These are phyloP conservation scores for Leptogaster cylindrica DNA, from an alignment of 2,888 invertebrate species.

Conservation along the genomic window DNA sequence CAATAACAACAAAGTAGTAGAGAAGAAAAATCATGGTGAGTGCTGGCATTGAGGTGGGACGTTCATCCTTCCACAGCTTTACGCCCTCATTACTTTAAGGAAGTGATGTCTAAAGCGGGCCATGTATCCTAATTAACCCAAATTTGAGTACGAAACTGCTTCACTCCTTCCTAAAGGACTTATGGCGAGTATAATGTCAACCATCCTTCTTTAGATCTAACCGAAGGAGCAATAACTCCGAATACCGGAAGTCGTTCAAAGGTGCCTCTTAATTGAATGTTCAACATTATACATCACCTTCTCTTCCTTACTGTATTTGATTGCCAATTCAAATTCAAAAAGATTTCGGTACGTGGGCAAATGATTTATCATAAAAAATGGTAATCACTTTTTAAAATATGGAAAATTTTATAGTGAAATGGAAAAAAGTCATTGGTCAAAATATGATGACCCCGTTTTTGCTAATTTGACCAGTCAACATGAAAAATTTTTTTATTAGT, in stretches of 20 bases:
- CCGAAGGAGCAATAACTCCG: too few relatives aligned
- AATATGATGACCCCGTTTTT: background rate
- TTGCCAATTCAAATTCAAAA: too few relatives aligned
- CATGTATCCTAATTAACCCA: conserved; percentile 32
- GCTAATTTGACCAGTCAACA: background rate
- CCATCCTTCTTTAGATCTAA: too few relatives aligned
- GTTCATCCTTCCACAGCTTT: conserved; percentile 17
- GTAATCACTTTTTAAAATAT: too few relatives aligned
- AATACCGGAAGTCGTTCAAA: too few relatives aligned
- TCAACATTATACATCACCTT: too few relatives aligned
- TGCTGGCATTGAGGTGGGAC: conserved; percentile 26
- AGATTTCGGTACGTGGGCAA: too few relatives aligned
- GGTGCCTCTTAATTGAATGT: too few relatives aligned
- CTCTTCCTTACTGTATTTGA: too few relatives aligned
- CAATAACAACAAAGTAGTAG: background rate
- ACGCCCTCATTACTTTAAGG: conserved; percentile 28
- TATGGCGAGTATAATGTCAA: background rate
- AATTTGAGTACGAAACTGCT: conserved; percentile 14
- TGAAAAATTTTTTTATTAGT: background rate
- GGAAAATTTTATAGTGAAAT: too few relatives aligned
- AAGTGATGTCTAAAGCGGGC: conserved; percentile 18
- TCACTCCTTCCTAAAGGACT: conserved; percentile 5
- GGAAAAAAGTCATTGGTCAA: too few relatives aligned
- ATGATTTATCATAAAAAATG: too few relatives aligned
- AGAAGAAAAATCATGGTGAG: background rate